Conservation (phyloP, 2,797 vertebrate genomes). For the Simalia tracyae region DNA sequence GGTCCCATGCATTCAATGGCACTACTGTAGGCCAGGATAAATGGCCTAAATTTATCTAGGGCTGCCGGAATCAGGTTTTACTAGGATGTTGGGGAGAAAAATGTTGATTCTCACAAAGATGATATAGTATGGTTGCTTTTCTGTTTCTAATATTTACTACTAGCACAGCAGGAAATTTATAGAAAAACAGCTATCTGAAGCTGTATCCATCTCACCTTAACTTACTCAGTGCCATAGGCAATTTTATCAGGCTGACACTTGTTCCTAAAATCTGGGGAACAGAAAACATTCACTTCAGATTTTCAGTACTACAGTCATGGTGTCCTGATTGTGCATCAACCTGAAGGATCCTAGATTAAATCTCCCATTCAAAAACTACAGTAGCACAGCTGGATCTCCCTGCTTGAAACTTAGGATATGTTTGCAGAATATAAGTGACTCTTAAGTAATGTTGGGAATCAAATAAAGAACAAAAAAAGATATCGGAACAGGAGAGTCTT, state of each 20-base stretch:
- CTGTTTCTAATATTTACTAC: conserved; percentile 51
- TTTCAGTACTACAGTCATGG: conserved; percentile 35
- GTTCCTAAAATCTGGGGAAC: conserved; percentile 46
- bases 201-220: conserved; percentile 47
- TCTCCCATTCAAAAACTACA: neutral
- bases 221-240: conserved; percentile 49
- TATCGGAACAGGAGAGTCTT: neutral
- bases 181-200: conserved; percentile 51
- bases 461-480: neutral
- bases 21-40: neutral
- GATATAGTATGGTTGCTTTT: conserved; percentile 49
- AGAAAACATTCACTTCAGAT: conserved; percentile 31
- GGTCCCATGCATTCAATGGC: neutral
- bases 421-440: neutral
- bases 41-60: conserved; percentile 8
- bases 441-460: neutral
- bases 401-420: neutral
- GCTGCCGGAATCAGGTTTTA: conserved; percentile 34
- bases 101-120: conserved; percentile 48
- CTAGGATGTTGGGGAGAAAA: conserved; percentile 35
- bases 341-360: neutral
- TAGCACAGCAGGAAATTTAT: conserved; percentile 54
- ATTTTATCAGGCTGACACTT: conserved; percentile 57
- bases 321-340: conserved; percentile 24
- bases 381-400: neutral